Evolutionary conservation across 2,888 invertebrate genomes (phyloP).

Genomic region (Apoda limacodes): DNA sequence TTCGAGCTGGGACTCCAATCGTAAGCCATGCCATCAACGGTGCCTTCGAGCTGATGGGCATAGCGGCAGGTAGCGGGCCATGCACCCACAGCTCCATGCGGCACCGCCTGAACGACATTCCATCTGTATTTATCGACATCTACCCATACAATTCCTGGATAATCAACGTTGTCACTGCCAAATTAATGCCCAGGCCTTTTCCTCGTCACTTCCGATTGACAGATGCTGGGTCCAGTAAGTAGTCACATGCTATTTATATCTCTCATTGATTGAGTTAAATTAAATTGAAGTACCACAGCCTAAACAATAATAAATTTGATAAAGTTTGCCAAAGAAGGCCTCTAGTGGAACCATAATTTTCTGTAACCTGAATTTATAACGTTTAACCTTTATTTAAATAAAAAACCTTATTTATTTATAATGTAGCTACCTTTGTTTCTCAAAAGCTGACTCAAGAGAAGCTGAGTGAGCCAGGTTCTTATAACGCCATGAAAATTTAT

Average conservation of each 20-base stretch:
- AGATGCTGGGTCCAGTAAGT: conserved; percentile 34
- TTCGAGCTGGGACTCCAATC: conserved; percentile 47
- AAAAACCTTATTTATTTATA: neutral
- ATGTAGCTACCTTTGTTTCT: neutral
- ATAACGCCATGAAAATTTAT: conserved; percentile 13
- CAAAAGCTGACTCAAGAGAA: no score
- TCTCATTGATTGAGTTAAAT: no score
- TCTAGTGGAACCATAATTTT: no score
- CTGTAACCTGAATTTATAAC: no score
- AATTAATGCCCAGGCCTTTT: conserved; percentile 40
- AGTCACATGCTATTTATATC: no score
- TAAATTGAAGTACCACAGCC: no score
- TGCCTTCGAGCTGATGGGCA: conserved; percentile 42
- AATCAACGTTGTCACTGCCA: conserved; percentile 43
- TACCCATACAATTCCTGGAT: conserved; percentile 52
- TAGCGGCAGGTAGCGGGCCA: conserved; percentile 38
- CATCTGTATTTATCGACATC: conserved; percentile 49
- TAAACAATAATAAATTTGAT: no score
- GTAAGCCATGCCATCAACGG: conserved; percentile 39
- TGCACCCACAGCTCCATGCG: conserved; percentile 39
- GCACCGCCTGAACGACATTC: conserved; percentile 36
- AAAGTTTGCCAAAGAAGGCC: no score
- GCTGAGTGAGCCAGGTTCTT: no score
- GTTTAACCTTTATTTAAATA: no score
- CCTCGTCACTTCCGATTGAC: conserved; percentile 35